These are phyloP conservation scores for Andrena hattorfiana DNA, from an alignment of 2,888 invertebrate species.

Conservation along the genomic window DNA sequence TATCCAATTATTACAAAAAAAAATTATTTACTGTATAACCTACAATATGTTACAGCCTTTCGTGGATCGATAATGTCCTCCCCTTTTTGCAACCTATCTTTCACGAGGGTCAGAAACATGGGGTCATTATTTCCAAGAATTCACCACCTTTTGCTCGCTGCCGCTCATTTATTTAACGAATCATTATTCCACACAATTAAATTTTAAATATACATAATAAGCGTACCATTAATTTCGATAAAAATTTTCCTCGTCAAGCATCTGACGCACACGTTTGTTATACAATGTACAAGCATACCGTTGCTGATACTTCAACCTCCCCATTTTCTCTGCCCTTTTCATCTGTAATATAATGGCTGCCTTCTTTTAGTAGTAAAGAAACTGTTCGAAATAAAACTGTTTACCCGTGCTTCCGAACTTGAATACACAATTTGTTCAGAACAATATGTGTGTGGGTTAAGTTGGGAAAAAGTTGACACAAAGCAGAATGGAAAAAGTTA, in stretches of 20 bases:
- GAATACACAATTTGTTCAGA: conserved; percentile 4
- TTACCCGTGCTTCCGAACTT: background rate
- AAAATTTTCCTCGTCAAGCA: background rate
- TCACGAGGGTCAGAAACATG: background rate
- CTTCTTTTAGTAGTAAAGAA: background rate
- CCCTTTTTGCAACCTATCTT: background rate
- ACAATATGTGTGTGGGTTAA: background rate
- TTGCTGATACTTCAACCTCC: background rate
- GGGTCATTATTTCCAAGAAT: conserved; percentile 36
- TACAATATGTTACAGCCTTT: conserved; percentile 36
- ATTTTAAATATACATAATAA: background rate
- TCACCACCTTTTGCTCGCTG: conserved; percentile 22
- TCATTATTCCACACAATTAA: background rate
- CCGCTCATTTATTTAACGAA: conserved; percentile 6
- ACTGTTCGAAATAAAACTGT: conserved; percentile 4
- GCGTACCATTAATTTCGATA: background rate
- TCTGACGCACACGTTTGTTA: background rate
- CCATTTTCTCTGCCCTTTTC: background rate
- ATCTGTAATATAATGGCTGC: background rate
- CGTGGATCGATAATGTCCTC: background rate
- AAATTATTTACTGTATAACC: conserved; percentile 49
- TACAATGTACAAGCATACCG: background rate
- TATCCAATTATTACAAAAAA: conserved; percentile 55
- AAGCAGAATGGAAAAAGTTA: background rate
- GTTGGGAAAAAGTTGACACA: background rate